Evolutionary conservation across 1,140 invertebrate genomes (phyloP).

Genomic region (Ceratitis capitata): DNA sequence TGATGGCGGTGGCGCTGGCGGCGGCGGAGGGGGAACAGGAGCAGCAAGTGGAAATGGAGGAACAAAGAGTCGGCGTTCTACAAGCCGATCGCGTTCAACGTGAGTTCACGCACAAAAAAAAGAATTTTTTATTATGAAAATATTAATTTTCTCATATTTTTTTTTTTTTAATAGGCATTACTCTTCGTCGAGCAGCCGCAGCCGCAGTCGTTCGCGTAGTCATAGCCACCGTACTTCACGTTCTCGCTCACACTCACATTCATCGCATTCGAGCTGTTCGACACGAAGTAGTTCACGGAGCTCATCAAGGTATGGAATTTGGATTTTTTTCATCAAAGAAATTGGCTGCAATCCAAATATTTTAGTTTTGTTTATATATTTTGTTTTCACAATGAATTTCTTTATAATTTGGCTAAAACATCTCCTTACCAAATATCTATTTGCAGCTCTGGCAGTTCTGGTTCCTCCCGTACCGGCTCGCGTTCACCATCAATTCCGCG

Average conservation of each 20-base stretch:
- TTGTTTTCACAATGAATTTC: not conserved
- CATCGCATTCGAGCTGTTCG: conserved; percentile 68
- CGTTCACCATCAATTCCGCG: conserved; percentile 87
- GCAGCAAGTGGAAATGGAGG: conserved; percentile 31
- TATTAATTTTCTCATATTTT: not conserved
- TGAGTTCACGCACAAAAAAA: too few species aligned
- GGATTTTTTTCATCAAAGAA: not conserved
- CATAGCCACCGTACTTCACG: conserved; percentile 61
- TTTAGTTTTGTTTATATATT: not conserved
- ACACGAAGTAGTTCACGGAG: conserved; percentile 64
- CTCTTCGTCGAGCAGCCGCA: conserved; percentile 64
- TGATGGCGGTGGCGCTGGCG: not conserved
- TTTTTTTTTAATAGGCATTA: conserved; percentile 54
- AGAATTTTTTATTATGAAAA: not conserved
- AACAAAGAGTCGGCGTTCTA: conserved; percentile 38
- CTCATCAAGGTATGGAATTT: conserved; percentile 53
- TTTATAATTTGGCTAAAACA: not conserved
- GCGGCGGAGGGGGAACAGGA: conserved; percentile 7
- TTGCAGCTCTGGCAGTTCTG: conserved; percentile 48
- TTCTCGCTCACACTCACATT: conserved; percentile 66
- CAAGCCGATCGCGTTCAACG: conserved; percentile 43
- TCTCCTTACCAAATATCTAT: not conserved
- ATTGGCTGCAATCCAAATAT: not conserved
- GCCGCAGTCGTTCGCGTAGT: conserved; percentile 49
- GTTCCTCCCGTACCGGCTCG: conserved; percentile 68